Base-by-base conservation (phyloP, 2,888 invertebrate genomes). In the Melieria picta region DNA sequence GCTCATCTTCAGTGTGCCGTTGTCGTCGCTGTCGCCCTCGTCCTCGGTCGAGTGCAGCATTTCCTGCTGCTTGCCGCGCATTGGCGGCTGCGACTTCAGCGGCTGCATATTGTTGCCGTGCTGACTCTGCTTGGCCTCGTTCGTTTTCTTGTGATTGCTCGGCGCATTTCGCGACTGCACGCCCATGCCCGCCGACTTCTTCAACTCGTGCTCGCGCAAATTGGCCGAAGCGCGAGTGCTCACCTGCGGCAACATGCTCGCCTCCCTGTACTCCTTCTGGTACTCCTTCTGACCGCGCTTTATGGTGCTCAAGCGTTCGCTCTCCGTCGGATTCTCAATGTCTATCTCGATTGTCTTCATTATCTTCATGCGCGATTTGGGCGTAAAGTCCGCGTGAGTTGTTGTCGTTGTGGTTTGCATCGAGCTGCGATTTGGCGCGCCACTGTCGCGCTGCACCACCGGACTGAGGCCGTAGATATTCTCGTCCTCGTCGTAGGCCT, bases 291-390 rank as follows among this genome's bases (percentile, higher is more conserved):
- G 82, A 3, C 79, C 80, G 10, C 82, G 81, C 4, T 83, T 83
- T 56, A 84, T 77, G 10, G 82, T 84, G 70, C 78, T 84, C 56
- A 81, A 52, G 1, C 82, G 77, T 5, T 85, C 85, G 46, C 74
- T 77, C 62, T 85, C 85, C 55, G 81, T 79, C 1, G 82, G 83
- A 74, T 83, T 85, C 69, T 84, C 85, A 42, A 85, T 85, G 70
- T 85, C 85, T 64, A 85, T 85, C 75, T 85, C 85, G 56, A 85
- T 85, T 13, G 85, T 84, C 70, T 85, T 85, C 85, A 85, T 85
- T 46, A 85, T 85, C 74, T 85, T 85, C 85, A 85, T 85, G 65
- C 85, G 81, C 0, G 85, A 85, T 72, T 85, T 85, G 52, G 85
- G 85, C 9, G 83, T 80, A 11, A 82, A 85, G 72, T 81, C 83